Percentiles rank a stretch among this genome's conserved stretches.
phyloP scores from a whole-genome alignment of 2,113 vertebrate species.

The Rhabdomys dilectus region DNA sequence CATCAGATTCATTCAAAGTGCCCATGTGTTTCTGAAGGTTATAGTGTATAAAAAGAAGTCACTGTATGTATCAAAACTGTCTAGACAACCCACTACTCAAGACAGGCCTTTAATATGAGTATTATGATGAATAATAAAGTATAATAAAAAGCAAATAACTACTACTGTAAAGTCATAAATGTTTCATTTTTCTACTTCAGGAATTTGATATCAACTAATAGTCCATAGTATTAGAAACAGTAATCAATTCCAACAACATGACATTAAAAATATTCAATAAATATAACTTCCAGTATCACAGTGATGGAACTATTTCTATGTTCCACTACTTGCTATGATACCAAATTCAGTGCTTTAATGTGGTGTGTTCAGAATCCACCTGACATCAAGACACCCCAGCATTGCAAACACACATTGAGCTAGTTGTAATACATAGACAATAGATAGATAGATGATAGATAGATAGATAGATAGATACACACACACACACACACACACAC shows the following conservation, averaged over 20 bases:
- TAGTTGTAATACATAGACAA: neutral
- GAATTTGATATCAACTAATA: neutral
- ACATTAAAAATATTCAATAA: constrained; percentile 20
- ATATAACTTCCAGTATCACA: neutral
- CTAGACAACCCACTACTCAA: neutral
- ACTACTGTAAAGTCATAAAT: neutral
- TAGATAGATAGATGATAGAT: too few relatives aligned
- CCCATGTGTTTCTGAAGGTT: neutral
- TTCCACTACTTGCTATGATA: neutral
- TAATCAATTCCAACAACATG: neutral
- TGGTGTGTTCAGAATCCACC: neutral
- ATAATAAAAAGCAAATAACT: neutral
- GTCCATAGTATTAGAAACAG: neutral
- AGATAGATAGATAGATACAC: too few relatives aligned
- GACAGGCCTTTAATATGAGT: neutral
- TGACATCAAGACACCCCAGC: neutral
- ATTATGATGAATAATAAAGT: neutral
- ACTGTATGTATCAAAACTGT: neutral
- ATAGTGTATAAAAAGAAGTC: neutral
- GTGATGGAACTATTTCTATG: neutral
- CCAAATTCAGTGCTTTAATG: neutral
- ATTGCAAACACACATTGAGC: neutral
- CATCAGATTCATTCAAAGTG: neutral
- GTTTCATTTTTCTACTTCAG: constrained; percentile 47
- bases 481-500: too few relatives aligned